Evolutionary conservation across 2,888 invertebrate species (phyloP), one percentile per base, ranked within the genome.

Genomic region (Pterobdella sp.): DNA sequence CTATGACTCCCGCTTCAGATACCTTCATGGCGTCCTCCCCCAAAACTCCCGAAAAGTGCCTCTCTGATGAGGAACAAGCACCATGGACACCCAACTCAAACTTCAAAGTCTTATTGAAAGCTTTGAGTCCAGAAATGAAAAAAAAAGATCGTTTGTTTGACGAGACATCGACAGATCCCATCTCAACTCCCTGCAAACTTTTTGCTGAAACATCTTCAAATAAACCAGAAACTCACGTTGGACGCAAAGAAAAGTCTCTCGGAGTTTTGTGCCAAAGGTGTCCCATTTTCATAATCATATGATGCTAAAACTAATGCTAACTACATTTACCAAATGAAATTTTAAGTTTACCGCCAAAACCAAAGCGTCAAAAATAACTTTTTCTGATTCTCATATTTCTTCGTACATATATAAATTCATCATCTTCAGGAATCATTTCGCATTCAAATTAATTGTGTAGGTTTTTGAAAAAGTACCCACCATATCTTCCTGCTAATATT

Each of bases 21-120:
- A 56, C 3, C n/a, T 56, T 26, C 60, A 56, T 22, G 60, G n/a
- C 60, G 18, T 56, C 10, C n/a, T 56, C 60, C 26, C 60, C 60
- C 7, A 56, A 56, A 18, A 68, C 68, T 36, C 68, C 68, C 10
- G 36, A 36, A 18, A 68, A 49, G 26, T 10, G 1, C 36, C 29
- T 10, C 14, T 1, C 29, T n/a, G 49, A 68, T 26, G 26, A 26
- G 18, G 72, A 72, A 36, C 76, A 75, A 3, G 77, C 78, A 66
- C 85, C 85, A 78, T 86, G 88, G 29, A 89, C 89, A 31, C 89
- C 89, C 32, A 89, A 87, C 73, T 88, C 88, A 76, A 89, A 89
- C 83, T 85, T 89, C 68, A 88, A 88, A 83, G 83, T 89, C 78
- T 83, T 89, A 76, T 88, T 88, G 7, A 88, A 87, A 84, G 88